Conservation (phyloP, 2,888 invertebrate species). For the Athalia circularis region DNA sequence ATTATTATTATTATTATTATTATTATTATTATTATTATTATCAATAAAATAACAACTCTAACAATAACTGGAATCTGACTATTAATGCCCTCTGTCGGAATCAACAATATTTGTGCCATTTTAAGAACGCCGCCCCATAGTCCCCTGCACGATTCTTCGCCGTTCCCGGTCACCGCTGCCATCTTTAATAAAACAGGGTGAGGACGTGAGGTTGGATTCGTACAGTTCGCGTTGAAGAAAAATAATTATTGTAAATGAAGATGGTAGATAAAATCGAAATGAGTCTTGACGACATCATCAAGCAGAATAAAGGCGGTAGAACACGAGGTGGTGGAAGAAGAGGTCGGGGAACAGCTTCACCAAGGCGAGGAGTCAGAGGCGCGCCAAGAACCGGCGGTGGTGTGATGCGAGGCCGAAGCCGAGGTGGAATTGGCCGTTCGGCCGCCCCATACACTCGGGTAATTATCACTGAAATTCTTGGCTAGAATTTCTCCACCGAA, state of each 20-base stretch:
- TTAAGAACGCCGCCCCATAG: conserved; percentile 23
- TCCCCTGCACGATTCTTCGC: conserved; percentile 29
- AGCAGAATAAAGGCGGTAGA: conserved; percentile 84
- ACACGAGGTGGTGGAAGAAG: conserved; percentile 77
- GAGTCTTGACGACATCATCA: conserved; percentile 98
- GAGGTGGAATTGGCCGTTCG: conserved; percentile 82
- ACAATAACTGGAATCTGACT: too few species aligned
- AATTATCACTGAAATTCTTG: conserved; percentile 67
- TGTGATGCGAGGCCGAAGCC: conserved; percentile 83
- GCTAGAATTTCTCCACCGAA: background rate
- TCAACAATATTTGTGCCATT: background rate
- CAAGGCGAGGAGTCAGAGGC: conserved; percentile 74
- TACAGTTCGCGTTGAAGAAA: conserved; percentile 47
- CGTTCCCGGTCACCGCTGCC: conserved; percentile 35
- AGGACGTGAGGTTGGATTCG: conserved; percentile 50
- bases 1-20: too few species aligned
- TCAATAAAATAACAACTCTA: too few species aligned
- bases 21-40: too few species aligned
- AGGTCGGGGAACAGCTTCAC: conserved; percentile 74
- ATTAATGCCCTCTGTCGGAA: too few species aligned
- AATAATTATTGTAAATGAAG: conserved; percentile 70
- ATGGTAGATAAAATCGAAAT: conserved; percentile 98
- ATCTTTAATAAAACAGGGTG: conserved; percentile 49
- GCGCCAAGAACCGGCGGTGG: conserved; percentile 74
- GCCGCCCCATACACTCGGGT: conserved; percentile 81